Conservation (phyloP, 2,113 vertebrate species). For the Bos indicus region DNA sequence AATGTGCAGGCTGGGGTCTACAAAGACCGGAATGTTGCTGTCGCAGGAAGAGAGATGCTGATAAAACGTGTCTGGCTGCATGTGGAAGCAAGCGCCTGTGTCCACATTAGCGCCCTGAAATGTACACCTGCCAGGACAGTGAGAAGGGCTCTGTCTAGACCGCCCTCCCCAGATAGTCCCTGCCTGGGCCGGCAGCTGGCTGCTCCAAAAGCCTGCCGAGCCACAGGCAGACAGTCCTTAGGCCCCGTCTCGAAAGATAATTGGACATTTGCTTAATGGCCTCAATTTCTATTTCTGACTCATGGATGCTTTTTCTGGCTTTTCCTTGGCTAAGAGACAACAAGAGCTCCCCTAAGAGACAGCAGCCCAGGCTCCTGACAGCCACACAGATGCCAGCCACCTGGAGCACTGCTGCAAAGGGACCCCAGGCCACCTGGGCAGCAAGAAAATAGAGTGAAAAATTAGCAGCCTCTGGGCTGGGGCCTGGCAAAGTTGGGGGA, state of each 20-base stretch:
- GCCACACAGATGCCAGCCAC: neutral
- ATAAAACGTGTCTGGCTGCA: neutral
- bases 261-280: neutral
- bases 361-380: neutral
- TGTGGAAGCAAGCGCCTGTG: neutral
- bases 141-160: neutral
- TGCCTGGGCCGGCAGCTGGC: neutral
- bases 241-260: neutral
- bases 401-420: neutral
- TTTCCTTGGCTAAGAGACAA: neutral
- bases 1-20: neutral
- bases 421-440: no score
- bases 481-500: neutral
- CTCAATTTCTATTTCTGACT: slow-evolving; percentile 6
- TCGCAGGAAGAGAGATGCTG: neutral
- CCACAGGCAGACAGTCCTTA: neutral
- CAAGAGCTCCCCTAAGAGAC: neutral
- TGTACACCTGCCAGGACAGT: neutral
- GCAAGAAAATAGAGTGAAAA: neutral
- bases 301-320: neutral
- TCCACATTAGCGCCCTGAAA: neutral
- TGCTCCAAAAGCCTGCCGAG: neutral
- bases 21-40: neutral
- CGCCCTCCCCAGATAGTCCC: neutral
- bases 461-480: neutral